These are phyloP conservation scores for Panagrolaimus sp. DNA, from an alignment of 1,140 invertebrate species.

Conservation along the genomic window DNA sequence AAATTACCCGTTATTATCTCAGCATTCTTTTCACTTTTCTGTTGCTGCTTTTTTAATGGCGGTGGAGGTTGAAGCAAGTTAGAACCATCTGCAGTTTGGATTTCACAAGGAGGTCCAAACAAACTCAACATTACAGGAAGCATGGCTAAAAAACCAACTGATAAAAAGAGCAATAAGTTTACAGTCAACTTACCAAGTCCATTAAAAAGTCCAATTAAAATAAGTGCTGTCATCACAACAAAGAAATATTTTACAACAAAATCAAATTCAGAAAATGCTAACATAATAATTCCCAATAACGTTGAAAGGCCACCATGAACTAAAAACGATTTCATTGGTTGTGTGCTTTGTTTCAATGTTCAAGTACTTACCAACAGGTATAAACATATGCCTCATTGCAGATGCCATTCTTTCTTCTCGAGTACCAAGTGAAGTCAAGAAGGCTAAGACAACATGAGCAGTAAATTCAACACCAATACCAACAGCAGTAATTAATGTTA, in stretches of 20 bases:
- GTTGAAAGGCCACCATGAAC: constrained; percentile 78
- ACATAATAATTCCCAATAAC: constrained; percentile 74
- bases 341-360: too few relatives aligned
- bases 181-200: neutral
- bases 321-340: constrained; percentile 52
- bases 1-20: too few relatives aligned
- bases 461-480: constrained; percentile 82
- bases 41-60: neutral
- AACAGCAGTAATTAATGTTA: constrained; percentile 76
- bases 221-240: constrained; percentile 72
- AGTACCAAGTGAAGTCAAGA: constrained; percentile 78
- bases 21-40: neutral
- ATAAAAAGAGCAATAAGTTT: too few relatives aligned
- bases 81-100: constrained; percentile 14
- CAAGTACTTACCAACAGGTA: constrained; percentile 23
- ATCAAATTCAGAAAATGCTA: constrained; percentile 88
- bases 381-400: constrained; percentile 74
- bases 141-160: constrained; percentile 67
- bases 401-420: constrained; percentile 71
- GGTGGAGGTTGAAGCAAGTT: constrained; percentile 14
- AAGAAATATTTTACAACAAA: constrained; percentile 90
- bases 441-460: constrained; percentile 77
- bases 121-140: constrained; percentile 83
- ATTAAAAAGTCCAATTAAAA: constrained; percentile 70
- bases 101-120: constrained; percentile 78